Percentiles rank a stretch among this genome's conserved stretches.
Evolutionary conservation across 2,888 invertebrate species (phyloP).

Genomic region (Ypsolopha sequella): DNA sequence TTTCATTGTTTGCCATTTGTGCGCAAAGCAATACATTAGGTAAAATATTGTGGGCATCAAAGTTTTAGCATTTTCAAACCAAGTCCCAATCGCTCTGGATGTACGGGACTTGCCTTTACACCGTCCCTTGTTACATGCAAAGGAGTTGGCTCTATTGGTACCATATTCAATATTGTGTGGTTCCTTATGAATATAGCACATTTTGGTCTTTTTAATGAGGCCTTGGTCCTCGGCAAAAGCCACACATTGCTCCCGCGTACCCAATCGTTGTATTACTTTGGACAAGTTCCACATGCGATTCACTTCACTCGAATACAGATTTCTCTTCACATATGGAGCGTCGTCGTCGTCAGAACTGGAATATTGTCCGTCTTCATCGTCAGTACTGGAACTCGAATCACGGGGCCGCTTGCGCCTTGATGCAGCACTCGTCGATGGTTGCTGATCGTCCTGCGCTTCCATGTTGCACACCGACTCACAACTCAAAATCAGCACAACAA

Average conservation of each 20-base stretch:
- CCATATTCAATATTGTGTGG: no score
- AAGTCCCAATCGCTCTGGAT: background rate
- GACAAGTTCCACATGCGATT: background rate
- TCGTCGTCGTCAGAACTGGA: background rate
- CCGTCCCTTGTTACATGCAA: background rate
- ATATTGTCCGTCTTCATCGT: background rate
- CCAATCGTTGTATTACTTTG: background rate
- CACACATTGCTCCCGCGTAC: background rate
- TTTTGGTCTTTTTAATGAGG: no score
- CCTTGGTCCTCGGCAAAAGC: background rate
- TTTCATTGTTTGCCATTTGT: background rate
- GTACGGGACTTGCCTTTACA: background rate
- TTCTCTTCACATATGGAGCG: background rate
- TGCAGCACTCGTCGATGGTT: background rate
- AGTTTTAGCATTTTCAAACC: background rate
- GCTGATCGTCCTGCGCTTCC: background rate
- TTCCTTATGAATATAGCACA: background rate
- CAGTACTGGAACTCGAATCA: background rate
- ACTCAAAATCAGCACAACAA: no score
- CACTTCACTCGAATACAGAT: background rate
- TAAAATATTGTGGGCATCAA: background rate
- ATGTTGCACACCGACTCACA: no score
- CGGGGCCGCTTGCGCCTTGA: background rate
- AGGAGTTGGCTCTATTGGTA: background rate
- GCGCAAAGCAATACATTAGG: background rate